A percentile compares a stretch with the other conserved stretches of the same genome.
Conservation (phyloP, 2,888 invertebrate genomes). For the Rhagophthalmus giganteus region DNA sequence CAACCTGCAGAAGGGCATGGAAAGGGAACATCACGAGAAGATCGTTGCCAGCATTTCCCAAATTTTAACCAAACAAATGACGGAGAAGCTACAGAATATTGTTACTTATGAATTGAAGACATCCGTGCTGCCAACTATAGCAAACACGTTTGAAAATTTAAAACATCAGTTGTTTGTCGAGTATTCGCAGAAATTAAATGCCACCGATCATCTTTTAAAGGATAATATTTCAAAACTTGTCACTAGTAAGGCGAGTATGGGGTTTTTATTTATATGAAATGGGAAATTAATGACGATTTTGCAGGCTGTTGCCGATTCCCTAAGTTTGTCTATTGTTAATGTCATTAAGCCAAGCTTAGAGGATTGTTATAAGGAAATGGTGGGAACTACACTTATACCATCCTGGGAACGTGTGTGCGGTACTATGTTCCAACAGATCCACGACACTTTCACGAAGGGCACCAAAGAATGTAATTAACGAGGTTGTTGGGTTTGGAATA, state of each 20-base stretch:
- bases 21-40: constrained; percentile 58
- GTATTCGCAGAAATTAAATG: constrained; percentile 70
- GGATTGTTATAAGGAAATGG: constrained; percentile 75
- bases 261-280: too few species aligned
- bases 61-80: constrained; percentile 57
- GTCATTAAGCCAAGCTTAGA: constrained; percentile 76
- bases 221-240: constrained; percentile 81
- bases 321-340: constrained; percentile 69
- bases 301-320: constrained; percentile 73
- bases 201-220: constrained; percentile 73
- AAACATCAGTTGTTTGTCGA: constrained; percentile 75
- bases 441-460: constrained; percentile 84
- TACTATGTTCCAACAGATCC: constrained; percentile 86
- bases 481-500: too few species aligned
- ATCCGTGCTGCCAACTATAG: constrained; percentile 61
- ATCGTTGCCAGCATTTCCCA: constrained; percentile 61
- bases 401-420: constrained; percentile 85
- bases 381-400: constrained; percentile 77
- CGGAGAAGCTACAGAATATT: constrained; percentile 60
- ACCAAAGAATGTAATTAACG: constrained; percentile 82
- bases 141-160: constrained; percentile 71
- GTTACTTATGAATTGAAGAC: constrained; percentile 62
- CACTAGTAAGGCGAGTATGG: constrained; percentile 73
- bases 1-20: constrained; percentile 54
- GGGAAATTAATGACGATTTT: constrained; percentile 36